A percentile compares a stretch with the other conserved stretches of the same genome.
Conservation (phyloP, 30 jellyfish, hydroid and myxozoan species). For the Morbakka virulenta region DNA sequence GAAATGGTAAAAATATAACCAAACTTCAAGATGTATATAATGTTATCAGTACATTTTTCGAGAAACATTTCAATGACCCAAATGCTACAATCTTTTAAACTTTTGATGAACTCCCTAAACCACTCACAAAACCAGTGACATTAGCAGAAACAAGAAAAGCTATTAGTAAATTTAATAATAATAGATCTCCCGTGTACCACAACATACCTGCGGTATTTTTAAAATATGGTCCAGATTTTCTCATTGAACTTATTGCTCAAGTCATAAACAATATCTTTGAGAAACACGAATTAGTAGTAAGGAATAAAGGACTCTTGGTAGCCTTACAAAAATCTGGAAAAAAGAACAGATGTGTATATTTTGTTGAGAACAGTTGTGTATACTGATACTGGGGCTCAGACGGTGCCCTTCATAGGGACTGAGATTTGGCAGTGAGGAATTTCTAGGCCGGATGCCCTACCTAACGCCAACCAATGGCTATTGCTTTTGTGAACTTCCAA, state of each 20-base stretch:
- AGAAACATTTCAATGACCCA: background rate
- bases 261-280: background rate
- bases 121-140: background rate
- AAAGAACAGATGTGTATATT: slow-evolving; percentile 39
- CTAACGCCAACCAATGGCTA: too few relatives aligned
- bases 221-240: too few relatives aligned
- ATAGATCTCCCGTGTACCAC: background rate
- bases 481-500: too few relatives aligned
- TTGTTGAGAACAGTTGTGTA: too few relatives aligned
- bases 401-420: too few relatives aligned
- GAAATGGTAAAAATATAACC: background rate
- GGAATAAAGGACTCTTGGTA: background rate
- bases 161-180: too few relatives aligned
- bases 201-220: background rate
- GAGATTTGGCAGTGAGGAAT: too few relatives aligned
- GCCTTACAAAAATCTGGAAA: slow-evolving; percentile 21
- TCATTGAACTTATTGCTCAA: too few relatives aligned
- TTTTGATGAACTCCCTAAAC: background rate
- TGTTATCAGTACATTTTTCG: background rate
- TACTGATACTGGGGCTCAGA: too few relatives aligned
- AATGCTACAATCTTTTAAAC: too few relatives aligned
- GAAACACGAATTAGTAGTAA: background rate
- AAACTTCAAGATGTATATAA: too few relatives aligned
- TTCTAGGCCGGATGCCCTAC: too few relatives aligned
- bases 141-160: background rate